Conservation (phyloP, 2,797 vertebrate genomes). For the Myotis daubentonii region DNA sequence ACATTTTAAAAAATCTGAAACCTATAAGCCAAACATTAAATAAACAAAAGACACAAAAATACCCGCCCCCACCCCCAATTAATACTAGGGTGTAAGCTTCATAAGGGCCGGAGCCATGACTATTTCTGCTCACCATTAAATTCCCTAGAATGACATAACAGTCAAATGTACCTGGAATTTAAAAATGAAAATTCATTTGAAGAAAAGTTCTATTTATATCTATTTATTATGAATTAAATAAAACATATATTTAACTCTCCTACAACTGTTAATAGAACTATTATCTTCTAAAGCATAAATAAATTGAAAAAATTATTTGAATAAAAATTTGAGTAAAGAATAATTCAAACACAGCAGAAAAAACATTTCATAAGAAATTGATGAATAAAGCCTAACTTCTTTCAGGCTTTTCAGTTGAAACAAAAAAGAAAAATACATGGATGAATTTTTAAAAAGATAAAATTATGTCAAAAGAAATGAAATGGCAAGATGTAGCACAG, state of each 20-base stretch:
- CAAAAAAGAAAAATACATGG: neutral
- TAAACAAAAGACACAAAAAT: neutral
- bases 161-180: neutral
- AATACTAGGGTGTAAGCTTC: neutral
- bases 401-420: neutral
- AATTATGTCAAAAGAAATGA: neutral
- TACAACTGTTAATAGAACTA: neutral
- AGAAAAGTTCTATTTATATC: neutral
- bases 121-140: neutral
- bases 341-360: neutral
- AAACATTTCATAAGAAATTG: neutral
- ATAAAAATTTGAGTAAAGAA: neutral
- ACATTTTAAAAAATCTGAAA: neutral
- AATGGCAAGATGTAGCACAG: neutral
- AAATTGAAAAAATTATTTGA: neutral
- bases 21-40: neutral
- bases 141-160: neutral
- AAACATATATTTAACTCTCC: neutral
- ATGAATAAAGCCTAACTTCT: neutral
- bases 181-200: neutral
- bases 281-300: constrained; percentile 6
- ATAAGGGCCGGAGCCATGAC: neutral
- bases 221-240: neutral
- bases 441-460: neutral
- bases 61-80: neutral